Conservation (phyloP, 2,888 invertebrate genomes). For the Troglohyphantes excavatus region DNA sequence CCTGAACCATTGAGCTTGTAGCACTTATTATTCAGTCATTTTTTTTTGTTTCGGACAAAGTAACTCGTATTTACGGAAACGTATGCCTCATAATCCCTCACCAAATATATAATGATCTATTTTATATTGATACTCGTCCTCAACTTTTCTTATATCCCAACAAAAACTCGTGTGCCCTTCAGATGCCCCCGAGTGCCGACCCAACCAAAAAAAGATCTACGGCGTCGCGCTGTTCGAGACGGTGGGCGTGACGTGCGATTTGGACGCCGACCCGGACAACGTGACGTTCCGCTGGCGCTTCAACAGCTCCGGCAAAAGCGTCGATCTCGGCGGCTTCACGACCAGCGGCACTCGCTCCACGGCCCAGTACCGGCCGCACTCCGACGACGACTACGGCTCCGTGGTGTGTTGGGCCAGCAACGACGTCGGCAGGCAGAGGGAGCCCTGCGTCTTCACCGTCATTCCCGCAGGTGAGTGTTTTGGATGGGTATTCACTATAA, state of each 20-base stretch:
- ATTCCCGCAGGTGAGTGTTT: conserved; percentile 86
- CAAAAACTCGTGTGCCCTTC: too few species aligned
- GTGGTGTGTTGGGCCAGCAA: conserved; percentile 81
- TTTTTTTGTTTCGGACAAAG: too few species aligned
- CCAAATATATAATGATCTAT: too few species aligned
- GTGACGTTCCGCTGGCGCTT: conserved; percentile 96
- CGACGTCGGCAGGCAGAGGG: conserved; percentile 80
- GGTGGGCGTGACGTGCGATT: conserved; percentile 82
- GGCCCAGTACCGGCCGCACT: conserved; percentile 80
- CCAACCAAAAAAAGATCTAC: conserved; percentile 92
- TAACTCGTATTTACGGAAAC: too few species aligned
- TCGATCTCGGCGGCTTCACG: conserved; percentile 61
- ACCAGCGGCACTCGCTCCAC: conserved; percentile 88
- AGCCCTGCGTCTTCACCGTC: conserved; percentile 80
- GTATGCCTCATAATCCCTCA: too few species aligned
- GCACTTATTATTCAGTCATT: too few species aligned
- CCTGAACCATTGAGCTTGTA: too few species aligned
- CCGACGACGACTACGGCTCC: conserved; percentile 81
- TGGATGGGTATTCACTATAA: not conserved
- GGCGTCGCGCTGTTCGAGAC: conserved; percentile 95
- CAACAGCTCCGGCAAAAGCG: conserved; percentile 87
- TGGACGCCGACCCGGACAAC: conserved; percentile 80
- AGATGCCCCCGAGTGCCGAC: conserved; percentile 94
- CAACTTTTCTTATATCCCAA: too few species aligned
- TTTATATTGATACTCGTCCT: too few species aligned